Percentiles rank a stretch among this genome's conserved stretches.
Conservation (phyloP, 2,113 vertebrate genomes). For the Poeciliopsis prolifica region DNA sequence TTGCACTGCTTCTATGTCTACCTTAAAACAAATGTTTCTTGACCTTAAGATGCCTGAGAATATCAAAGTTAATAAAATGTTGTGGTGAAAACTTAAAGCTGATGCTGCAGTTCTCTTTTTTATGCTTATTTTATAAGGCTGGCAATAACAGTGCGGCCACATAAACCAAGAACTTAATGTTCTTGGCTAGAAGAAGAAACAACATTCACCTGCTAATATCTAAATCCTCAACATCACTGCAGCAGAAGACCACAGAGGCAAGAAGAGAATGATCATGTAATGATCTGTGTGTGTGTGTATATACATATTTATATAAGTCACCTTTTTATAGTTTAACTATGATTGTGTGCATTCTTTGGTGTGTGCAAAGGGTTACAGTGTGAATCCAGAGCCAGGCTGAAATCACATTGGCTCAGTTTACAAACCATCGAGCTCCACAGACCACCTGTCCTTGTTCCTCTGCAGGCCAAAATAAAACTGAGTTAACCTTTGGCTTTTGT, state of each 20-base stretch:
- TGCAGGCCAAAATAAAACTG: constrained; percentile 37
- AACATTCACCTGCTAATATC: background rate
- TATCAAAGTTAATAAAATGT: background rate
- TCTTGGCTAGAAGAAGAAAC: background rate
- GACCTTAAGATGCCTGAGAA: background rate
- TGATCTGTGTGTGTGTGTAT: background rate
- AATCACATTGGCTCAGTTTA: constrained; percentile 46
- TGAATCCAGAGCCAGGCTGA: constrained; percentile 33
- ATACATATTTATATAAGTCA: too few relatives aligned
- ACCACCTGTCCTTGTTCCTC: constrained; percentile 55
- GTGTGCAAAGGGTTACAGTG: background rate
- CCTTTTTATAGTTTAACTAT: background rate
- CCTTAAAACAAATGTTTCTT: background rate
- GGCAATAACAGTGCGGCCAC: background rate
- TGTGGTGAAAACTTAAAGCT: background rate
- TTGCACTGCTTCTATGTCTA: background rate
- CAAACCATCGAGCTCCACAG: background rate
- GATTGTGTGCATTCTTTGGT: constrained; percentile 1
- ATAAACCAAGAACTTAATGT: too few relatives aligned
- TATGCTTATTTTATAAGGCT: background rate
- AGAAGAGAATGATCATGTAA: background rate
- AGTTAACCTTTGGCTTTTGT: constrained; percentile 36
- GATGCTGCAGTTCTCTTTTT: background rate
- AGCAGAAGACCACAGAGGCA: background rate
- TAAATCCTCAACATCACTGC: background rate